phyloP scores from a whole-genome alignment of 2,797 vertebrate species.

The Benthosema pterotum region DNA sequence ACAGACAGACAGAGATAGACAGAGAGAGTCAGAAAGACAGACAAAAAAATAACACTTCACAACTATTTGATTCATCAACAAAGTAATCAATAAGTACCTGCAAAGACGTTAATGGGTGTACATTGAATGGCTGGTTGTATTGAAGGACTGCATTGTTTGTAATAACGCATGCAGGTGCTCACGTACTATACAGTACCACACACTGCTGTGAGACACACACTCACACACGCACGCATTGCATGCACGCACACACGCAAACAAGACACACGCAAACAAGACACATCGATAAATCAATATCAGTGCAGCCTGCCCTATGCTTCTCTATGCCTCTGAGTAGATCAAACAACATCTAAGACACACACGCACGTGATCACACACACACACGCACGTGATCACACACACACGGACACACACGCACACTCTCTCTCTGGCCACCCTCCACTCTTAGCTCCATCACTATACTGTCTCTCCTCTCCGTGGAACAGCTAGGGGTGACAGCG shows the following conservation, averaged over 20 bases:
- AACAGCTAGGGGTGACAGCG: conserved; percentile 71
- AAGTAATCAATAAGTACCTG: too few relatives aligned
- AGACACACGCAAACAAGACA: conserved; percentile 25
- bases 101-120: too few relatives aligned
- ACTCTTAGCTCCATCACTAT: too few relatives aligned
- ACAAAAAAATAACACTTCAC: too few relatives aligned
- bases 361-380: conserved; percentile 32
- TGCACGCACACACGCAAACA: conserved; percentile 32
- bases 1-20: too few relatives aligned
- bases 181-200: background rate
- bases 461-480: conserved; percentile 7
- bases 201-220: conserved; percentile 1
- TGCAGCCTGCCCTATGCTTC: conserved; percentile 36
- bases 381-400: conserved; percentile 18
- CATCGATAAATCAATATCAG: conserved; percentile 59
- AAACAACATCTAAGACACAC: conserved; percentile 56
- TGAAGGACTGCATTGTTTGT: conserved; percentile 18
- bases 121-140: too few relatives aligned
- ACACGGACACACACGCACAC: conserved; percentile 28
- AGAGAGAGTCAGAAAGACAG: too few relatives aligned
- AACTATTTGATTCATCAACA: too few relatives aligned
- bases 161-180: conserved; percentile 27
- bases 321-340: conserved; percentile 32
- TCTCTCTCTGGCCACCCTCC: too few relatives aligned
- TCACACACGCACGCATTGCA: conserved; percentile 13